Evolutionary conservation across 2,797 vertebrate species (phyloP), one percentile per base, ranked within the genome.

Genomic region (Gymnodraco acuticeps): DNA sequence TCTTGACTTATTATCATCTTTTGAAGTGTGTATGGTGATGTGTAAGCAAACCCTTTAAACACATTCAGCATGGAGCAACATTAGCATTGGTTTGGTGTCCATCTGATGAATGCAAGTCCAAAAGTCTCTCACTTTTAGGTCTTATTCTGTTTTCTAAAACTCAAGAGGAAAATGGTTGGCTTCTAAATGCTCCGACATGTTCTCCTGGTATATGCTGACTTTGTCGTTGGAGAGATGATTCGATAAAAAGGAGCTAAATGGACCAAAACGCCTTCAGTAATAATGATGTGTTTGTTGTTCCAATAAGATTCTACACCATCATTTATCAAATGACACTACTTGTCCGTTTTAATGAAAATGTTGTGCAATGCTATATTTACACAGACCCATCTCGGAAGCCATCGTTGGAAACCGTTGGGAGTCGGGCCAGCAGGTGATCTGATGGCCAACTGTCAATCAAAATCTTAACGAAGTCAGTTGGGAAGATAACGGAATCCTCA

Each of bases 131-230:
- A 11, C 46, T 51, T 60, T 70, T 15, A 31, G 12, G 9, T 20
- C 41, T 53, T 10, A 13, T 72, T 62, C 54, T 17, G 48, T 53
- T 13, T 70, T 38, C 16, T 15, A 47, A 7, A 60, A 14, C 58
- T 42, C 33, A 15, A 9, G 15, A 69, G 20, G 38, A 20, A 52
- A 52, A 19, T 43, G 31, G 47, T 23, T 19, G 23, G 42, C 27
- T 33, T 38, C 9, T 47, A 54, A 41, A 38, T 23, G 3, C 27
- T 41, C 27, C n/a, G n/a, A 13, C 20, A 10, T 10, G 16, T 23
- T 52, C 38, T 52, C 8, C 23, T 10, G 0, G 10, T 23, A 4
- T 1, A 23, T 50, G 41, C n/a, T 46, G 15, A 41, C 19, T 14
- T 48, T n/a, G 4, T 60, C 9, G 41, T 43, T 13, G 41, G 43